phyloP scores from a whole-genome alignment of 2,797 vertebrate species.

The Pempheris klunzingeri region DNA sequence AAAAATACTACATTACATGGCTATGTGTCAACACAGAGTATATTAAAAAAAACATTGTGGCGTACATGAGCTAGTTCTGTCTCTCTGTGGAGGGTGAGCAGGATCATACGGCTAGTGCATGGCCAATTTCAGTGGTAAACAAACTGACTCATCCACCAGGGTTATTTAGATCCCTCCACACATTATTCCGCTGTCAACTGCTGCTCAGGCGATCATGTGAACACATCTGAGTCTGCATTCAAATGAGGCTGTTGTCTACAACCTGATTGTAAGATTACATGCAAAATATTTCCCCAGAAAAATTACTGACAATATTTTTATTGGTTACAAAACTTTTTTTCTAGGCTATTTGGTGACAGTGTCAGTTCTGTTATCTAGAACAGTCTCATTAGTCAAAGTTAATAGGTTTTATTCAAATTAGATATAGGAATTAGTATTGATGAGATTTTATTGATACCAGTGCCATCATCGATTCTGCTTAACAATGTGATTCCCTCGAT shows the following conservation, averaged over 20 bases:
- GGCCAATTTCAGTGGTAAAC: constrained; percentile 39
- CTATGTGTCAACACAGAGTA: background rate
- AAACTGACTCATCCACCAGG: constrained; percentile 32
- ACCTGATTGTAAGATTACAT: background rate
- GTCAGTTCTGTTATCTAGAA: background rate
- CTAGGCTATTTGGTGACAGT: background rate
- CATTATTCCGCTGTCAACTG: constrained; percentile 38
- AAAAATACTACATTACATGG: no score
- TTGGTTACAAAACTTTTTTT: background rate
- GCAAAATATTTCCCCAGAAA: background rate
- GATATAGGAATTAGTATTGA: no score
- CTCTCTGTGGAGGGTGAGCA: no score
- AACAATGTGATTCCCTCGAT: no score
- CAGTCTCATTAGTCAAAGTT: background rate
- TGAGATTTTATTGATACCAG: no score
- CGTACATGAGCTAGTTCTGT: background rate
- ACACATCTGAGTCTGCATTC: constrained; percentile 8
- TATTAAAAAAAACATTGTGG: background rate
- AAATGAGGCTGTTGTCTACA: constrained; percentile 6
- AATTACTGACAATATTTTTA: background rate
- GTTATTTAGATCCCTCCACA: constrained; percentile 35
- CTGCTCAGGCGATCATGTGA: constrained; percentile 18
- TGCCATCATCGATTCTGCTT: no score
- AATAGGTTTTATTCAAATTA: background rate
- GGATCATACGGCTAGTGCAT: constrained; percentile 15